These are phyloP conservation scores for Pygocentrus nattereri DNA, from an alignment of 2,797 vertebrate genomes.

Conservation along the genomic window DNA sequence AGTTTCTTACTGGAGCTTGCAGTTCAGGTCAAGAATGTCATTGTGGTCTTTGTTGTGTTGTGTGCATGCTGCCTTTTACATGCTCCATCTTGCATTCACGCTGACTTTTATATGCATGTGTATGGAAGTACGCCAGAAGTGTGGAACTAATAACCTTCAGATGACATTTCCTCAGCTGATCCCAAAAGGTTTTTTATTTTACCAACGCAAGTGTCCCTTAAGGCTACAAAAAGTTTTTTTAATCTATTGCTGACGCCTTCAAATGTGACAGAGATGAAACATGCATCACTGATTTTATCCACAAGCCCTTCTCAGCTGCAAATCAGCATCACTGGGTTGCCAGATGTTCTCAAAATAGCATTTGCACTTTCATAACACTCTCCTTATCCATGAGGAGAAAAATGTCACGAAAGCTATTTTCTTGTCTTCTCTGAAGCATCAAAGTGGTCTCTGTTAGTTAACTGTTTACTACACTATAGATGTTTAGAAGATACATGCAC, in stretches of 20 bases:
- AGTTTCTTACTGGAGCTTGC: no score
- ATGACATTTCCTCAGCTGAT: neutral
- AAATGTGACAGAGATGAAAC: slow-evolving; percentile 5
- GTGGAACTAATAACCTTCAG: neutral
- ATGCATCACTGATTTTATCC: slow-evolving; percentile 1
- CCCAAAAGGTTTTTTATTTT: neutral
- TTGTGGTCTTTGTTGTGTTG: no score
- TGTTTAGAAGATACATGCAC: no score
- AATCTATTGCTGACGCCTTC: slow-evolving; percentile 9
- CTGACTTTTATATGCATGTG: no score
- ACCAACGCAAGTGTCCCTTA: slow-evolving; percentile 1
- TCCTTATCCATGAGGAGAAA: no score
- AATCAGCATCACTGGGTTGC: slow-evolving; percentile 7
- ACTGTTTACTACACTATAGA: neutral
- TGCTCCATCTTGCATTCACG: no score
- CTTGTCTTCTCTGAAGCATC: neutral
- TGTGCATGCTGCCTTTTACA: no score
- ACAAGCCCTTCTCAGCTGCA: slow-evolving; percentile 10
- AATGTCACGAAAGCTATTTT: neutral
- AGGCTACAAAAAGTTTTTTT: neutral
- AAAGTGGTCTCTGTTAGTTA: neutral
- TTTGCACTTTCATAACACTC: neutral
- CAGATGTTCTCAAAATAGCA: neutral
- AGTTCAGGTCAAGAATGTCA: no score
- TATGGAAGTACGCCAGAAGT: no score